Evolutionary conservation across 2,113 vertebrate species (phyloP).

Genomic region (Diadophis punctatus): DNA sequence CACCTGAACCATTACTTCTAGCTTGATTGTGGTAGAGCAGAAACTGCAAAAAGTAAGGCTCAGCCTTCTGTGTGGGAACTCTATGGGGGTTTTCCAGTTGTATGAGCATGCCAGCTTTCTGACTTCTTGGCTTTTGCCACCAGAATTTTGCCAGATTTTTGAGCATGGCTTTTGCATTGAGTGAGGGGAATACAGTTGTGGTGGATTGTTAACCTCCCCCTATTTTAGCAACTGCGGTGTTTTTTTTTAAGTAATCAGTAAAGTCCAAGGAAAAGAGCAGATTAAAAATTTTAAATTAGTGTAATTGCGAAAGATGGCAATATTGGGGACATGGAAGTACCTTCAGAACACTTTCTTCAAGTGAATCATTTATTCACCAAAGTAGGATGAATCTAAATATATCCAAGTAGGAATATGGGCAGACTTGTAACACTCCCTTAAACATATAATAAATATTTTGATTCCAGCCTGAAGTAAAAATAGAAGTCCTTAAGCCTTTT

Average conservation of each 20-base stretch:
- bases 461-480: background rate
- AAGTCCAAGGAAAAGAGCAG: background rate
- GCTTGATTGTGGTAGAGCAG: background rate
- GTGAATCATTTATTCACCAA: background rate
- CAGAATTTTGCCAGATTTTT: background rate
- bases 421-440: background rate
- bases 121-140: background rate
- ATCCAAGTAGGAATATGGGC: background rate
- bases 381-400: background rate
- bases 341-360: background rate
- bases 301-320: background rate
- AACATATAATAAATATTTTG: background rate
- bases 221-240: background rate
- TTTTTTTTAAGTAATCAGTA: background rate
- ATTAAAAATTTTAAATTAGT: background rate
- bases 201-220: background rate
- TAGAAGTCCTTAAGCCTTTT: background rate
- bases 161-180: background rate
- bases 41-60: background rate
- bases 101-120: background rate
- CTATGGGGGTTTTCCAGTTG: background rate
- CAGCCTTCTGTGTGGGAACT: background rate
- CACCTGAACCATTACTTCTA: background rate
- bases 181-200: background rate
- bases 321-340: background rate